Percentiles rank a stretch among this genome's conserved stretches.
These are phyloP conservation scores for Electrophaes corylata DNA, from an alignment of 2,888 invertebrate species.

Conservation along the genomic window DNA sequence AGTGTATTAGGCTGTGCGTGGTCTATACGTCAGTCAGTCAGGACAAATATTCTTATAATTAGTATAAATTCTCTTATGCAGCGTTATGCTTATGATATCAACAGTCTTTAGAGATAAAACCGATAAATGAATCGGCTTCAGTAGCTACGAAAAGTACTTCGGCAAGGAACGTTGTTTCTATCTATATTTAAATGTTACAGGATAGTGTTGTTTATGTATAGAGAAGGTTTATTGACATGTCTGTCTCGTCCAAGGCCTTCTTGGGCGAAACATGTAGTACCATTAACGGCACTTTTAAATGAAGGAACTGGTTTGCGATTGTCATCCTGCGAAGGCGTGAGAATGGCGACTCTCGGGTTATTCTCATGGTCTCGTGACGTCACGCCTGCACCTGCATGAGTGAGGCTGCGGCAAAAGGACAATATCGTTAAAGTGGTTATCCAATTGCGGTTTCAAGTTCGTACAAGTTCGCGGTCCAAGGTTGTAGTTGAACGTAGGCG, in stretches of 20 bases:
- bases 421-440: slow-evolving; percentile 68
- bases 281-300: slow-evolving; percentile 76
- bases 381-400: slow-evolving; percentile 72
- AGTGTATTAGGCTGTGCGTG: no score
- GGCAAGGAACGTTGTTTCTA: neutral
- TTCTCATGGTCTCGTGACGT: slow-evolving; percentile 77
- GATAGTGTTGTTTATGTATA: slow-evolving; percentile 12
- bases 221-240: slow-evolving; percentile 27
- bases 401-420: slow-evolving; percentile 65
- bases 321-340: slow-evolving; percentile 77
- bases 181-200: slow-evolving; percentile 9
- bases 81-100: no score
- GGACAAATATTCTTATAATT: no score
- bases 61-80: no score
- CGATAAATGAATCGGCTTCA: neutral
- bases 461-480: slow-evolving; percentile 61
- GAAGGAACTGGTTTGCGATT: slow-evolving; percentile 73
- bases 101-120: neutral
- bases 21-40: no score
- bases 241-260: slow-evolving; percentile 26
- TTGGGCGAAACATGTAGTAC: slow-evolving; percentile 57
- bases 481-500: slow-evolving; percentile 44
- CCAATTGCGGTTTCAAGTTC: slow-evolving; percentile 72
- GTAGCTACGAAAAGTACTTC: neutral
- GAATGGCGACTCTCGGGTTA: slow-evolving; percentile 72